Conservation (phyloP, 2,113 vertebrate species). For the Mustela lutreola region DNA sequence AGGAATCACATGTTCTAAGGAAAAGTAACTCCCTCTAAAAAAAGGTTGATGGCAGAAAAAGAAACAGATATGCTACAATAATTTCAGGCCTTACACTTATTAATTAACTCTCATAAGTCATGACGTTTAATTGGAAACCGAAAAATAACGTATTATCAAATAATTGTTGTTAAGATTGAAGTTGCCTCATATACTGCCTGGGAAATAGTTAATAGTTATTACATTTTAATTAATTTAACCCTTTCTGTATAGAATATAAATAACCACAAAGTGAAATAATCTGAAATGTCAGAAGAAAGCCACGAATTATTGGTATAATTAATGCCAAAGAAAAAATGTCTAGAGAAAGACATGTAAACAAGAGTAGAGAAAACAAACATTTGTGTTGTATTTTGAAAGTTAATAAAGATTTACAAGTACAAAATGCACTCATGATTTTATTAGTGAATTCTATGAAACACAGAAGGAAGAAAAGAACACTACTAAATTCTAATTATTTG, state of each 20-base stretch:
- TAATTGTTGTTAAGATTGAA: background rate
- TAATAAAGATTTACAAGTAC: background rate
- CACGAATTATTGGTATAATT: background rate
- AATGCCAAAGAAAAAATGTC: background rate
- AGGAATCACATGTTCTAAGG: background rate
- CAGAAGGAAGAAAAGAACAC: background rate
- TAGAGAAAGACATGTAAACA: background rate
- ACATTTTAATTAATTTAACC: background rate
- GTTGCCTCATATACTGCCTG: background rate
- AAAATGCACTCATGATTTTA: background rate
- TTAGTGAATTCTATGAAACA: background rate
- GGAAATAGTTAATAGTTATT: background rate
- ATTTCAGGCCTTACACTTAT: background rate
- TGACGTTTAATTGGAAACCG: background rate
- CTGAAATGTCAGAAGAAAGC: background rate
- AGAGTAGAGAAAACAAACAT: background rate
- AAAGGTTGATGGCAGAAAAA: background rate
- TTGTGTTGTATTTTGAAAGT: background rate
- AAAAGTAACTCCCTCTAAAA: background rate
- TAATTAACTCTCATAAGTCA: background rate
- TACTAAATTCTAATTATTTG: background rate
- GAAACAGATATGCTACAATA: background rate
- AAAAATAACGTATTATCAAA: background rate
- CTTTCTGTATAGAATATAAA: background rate
- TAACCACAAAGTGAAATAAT: background rate